These are phyloP conservation scores for Rattus norvegicus DNA, from an alignment of 2,113 vertebrate genomes.

Conservation along the genomic window DNA sequence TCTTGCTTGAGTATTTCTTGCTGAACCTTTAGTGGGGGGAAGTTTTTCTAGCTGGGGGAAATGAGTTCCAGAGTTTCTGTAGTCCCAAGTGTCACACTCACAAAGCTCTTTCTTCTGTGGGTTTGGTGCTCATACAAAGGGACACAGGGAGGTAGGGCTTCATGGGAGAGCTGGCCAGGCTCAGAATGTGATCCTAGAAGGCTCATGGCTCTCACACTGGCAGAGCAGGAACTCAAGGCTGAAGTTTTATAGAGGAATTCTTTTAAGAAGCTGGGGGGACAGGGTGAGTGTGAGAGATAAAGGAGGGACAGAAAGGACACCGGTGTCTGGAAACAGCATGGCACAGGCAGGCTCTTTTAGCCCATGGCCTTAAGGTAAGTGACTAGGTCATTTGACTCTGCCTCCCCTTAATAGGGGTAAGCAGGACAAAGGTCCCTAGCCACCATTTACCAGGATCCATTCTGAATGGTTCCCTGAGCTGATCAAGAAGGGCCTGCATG, in stretches of 20 bases:
- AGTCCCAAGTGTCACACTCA: not conserved
- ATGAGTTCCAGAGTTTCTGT: not conserved
- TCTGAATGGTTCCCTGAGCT: not conserved
- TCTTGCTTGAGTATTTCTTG: not conserved
- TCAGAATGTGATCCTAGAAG: not conserved
- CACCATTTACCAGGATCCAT: not conserved
- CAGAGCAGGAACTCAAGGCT: not conserved
- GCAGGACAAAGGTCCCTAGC: not conserved
- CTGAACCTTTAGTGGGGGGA: not conserved
- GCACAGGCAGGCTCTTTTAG: not conserved
- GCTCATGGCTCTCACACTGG: not conserved
- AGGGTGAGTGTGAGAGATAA: not conserved
- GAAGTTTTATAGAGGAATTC: not conserved
- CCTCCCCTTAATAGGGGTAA: not conserved
- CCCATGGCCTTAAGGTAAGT: not conserved
- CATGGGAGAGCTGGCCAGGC: not conserved
- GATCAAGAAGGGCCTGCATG: accelerated
- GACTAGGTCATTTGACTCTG: not conserved
- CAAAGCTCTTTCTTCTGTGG: not conserved
- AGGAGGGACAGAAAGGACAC: not conserved
- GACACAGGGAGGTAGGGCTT: too few relatives aligned
- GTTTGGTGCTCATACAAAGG: not conserved
- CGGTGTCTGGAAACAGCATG: not conserved
- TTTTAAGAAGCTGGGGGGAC: not conserved
- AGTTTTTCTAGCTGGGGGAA: not conserved